Conservation (phyloP, 1,140 invertebrate species). For the Euura saliciscinereae region DNA sequence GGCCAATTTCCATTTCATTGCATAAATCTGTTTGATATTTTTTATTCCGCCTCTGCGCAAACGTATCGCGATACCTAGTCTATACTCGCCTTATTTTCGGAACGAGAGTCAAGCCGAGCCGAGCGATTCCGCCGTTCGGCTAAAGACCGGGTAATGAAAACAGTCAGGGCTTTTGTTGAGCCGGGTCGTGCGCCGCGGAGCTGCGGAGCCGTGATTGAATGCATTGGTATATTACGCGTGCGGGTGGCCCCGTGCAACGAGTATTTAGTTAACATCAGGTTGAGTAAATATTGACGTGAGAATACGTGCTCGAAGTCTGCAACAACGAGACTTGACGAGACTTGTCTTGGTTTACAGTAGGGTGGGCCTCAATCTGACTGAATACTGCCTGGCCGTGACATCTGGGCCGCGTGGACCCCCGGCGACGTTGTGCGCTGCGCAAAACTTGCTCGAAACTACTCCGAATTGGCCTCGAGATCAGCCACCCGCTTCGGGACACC, state of each 20-base stretch:
- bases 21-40: no score
- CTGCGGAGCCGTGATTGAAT: neutral
- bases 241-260: neutral
- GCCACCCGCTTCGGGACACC: slow-evolving; percentile 34
- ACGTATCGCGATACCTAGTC: no score
- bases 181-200: neutral
- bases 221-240: neutral
- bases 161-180: neutral
- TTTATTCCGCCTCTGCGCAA: no score
- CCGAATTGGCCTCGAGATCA: slow-evolving; percentile 27
- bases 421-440: slow-evolving; percentile 54
- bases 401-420: slow-evolving; percentile 50
- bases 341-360: slow-evolving; percentile 38
- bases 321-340: neutral
- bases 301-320: slow-evolving; percentile 5
- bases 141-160: neutral
- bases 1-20: no score
- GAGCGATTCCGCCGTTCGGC: no score
- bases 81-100: no score
- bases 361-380: slow-evolving; percentile 49
- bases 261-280: neutral
- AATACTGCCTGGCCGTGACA: slow-evolving; percentile 56
- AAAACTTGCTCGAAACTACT: slow-evolving; percentile 47
- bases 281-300: neutral
- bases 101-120: no score